These are phyloP conservation scores for Typhlichthys subterraneus DNA, from an alignment of 2,797 vertebrate species.

Conservation along the genomic window DNA sequence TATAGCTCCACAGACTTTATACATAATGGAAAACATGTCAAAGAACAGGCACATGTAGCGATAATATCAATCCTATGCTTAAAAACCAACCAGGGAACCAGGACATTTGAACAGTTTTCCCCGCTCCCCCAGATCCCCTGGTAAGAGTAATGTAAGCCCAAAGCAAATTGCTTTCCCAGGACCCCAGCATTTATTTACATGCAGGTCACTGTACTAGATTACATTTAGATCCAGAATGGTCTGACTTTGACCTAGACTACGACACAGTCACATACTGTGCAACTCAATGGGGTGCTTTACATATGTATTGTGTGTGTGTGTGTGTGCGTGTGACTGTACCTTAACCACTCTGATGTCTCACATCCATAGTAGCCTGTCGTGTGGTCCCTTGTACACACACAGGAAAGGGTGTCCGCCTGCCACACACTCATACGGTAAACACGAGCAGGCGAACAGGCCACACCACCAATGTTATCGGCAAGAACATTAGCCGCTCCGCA, in stretches of 20 bases:
- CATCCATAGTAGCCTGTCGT: conserved; percentile 6
- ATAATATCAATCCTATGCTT: background rate
- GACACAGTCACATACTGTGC: background rate
- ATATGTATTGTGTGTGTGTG: background rate
- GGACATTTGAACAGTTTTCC: conserved; percentile 2
- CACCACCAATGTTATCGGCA: conserved; percentile 60
- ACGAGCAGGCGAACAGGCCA: conserved; percentile 59
- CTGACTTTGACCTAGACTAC: background rate
- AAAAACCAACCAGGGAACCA: conserved; percentile 1
- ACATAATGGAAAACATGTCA: conserved; percentile 1
- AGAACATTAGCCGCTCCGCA: conserved; percentile 49
- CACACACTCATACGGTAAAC: conserved; percentile 61
- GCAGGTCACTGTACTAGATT: background rate
- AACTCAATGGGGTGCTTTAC: background rate
- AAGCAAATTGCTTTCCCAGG: conserved; percentile 23
- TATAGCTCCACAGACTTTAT: conserved; percentile 9
- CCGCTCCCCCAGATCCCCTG: conserved; percentile 3
- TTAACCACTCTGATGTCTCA: background rate
- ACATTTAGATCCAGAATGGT: background rate
- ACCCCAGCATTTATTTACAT: background rate
- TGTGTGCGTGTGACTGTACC: background rate
- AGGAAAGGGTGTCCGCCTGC: conserved; percentile 59
- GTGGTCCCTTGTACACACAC: conserved; percentile 42
- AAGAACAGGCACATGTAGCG: background rate
- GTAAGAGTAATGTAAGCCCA: conserved; percentile 19